Percentiles rank a stretch among this genome's conserved stretches.
Conservation (phyloP, 1,140 invertebrate genomes). For the Batillaria attramentaria region DNA sequence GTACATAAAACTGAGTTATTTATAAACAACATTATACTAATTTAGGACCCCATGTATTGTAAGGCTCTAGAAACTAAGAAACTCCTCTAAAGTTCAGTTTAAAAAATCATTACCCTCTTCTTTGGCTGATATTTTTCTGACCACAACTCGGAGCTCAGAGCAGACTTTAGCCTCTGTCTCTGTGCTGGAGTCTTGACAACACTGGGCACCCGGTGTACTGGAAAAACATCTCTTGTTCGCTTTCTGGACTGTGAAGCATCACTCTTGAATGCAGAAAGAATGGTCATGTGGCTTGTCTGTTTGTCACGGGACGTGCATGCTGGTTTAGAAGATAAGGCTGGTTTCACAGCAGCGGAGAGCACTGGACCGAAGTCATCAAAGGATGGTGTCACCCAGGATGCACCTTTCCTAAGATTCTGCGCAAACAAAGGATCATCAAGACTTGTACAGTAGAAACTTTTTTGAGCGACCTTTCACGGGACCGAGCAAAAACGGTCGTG, state of each 20-base stretch:
- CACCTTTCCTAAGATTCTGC: conserved; percentile 46
- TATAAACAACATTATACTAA: no score
- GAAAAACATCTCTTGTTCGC: background rate
- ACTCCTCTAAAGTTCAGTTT: background rate
- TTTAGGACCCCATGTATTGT: no score
- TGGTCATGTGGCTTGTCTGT: background rate
- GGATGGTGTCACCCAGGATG: conserved; percentile 59
- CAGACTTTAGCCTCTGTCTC: conserved; percentile 33
- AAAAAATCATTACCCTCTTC: conserved; percentile 46
- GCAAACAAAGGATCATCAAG: conserved; percentile 13
- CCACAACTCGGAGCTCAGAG: conserved; percentile 51
- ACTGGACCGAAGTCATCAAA: conserved; percentile 53
- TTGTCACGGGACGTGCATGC: background rate
- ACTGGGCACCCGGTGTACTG: conserved; percentile 3
- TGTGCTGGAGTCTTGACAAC: conserved; percentile 21
- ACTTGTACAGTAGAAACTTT: no score
- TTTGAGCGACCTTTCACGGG: no score
- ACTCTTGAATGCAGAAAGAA: conserved; percentile 20
- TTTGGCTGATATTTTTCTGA: conserved; percentile 60
- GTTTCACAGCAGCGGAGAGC: no score
- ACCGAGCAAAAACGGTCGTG: no score
- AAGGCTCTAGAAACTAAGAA: no score
- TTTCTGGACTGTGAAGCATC: conserved; percentile 1
- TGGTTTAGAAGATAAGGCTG: no score
- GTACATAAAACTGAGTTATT: no score